Percentiles rank a stretch among this genome's conserved stretches.
These are phyloP conservation scores for Chunga burmeisteri DNA, from an alignment of 2,113 vertebrate species.

Conservation along the genomic window DNA sequence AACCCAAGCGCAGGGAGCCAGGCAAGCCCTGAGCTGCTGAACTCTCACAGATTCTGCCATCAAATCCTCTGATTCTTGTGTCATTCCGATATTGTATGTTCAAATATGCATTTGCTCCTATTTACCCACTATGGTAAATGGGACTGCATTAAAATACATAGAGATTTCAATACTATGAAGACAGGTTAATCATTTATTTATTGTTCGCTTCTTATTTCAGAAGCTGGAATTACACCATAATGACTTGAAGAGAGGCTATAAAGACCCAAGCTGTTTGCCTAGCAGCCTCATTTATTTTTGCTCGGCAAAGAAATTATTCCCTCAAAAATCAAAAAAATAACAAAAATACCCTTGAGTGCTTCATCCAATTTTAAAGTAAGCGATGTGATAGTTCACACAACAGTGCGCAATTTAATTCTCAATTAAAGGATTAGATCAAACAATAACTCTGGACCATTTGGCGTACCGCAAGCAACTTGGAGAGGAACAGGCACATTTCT, in stretches of 20 bases:
- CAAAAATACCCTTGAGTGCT: not conserved
- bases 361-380: constrained; percentile 11
- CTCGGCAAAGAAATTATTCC: not conserved
- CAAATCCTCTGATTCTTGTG: not conserved
- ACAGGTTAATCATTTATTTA: constrained; percentile 33
- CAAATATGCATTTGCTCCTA: not conserved
- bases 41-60: not conserved
- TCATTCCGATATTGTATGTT: not conserved
- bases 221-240: constrained; percentile 9
- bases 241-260: constrained; percentile 17
- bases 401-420: not conserved
- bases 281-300: constrained; percentile 18
- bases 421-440: constrained; percentile 17
- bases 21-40: not conserved
- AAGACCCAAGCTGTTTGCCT: constrained; percentile 33
- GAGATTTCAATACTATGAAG: not conserved
- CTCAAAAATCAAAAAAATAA: not conserved
- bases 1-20: not conserved
- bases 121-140: not conserved
- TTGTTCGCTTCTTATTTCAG: not conserved
- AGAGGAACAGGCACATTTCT: not conserved
- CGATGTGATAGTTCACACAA: not conserved
- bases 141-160: not conserved
- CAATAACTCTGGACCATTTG: not conserved
- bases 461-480: not conserved